Evolutionary conservation across 2,113 vertebrate genomes (phyloP), one percentile per base, ranked within the genome.

Genomic region (Odobenus rosmarus): DNA sequence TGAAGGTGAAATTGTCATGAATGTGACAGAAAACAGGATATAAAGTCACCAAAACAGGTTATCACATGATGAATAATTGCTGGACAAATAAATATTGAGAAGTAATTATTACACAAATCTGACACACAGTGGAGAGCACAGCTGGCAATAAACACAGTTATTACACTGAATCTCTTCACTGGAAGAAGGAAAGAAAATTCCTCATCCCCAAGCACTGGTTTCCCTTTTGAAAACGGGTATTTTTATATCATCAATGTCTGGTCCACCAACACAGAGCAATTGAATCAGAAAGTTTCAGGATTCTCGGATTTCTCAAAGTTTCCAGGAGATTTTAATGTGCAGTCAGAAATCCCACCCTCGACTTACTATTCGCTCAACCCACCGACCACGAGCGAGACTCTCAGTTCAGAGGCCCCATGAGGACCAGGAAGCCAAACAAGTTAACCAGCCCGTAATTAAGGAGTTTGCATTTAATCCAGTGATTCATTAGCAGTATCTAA

Each of bases 301-400:
- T 62, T 64, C 33, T 0, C 11, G 13, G 3, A 1, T 72, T 33
- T 15, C 55, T 23, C 46, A 6, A n/a, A 88, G 31, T 31, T n/a
- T 23, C 67, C 39, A 15, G 31, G 39, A 39, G 15, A 61, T 33
- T 18, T 24, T 19, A 28, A 26, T 1, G 1, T 11, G 26, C 15
- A 7, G 36, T 80, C 33, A 46, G 4, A 55, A 64, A 15, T 49
- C 81, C 80, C 13, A 12, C 6, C 2, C 53, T 19, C 1, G 10
- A 3, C 7, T 61, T 0, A 26, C 21, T 14, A 10, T 74, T 24
- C 2, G 51, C 23, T 71, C 74, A 42, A 9, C 24, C 16, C 18
- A 1, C 69, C 28, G 11, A 1, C 31, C 2, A 0, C 13, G 14
- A 28, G 5, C 11, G 6, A 5, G 2, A 59, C 59, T 59, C 57